Evolutionary conservation across 53 echinoderm and acorn worm species (phyloP).

Genomic region (Actinopyga echinites): DNA sequence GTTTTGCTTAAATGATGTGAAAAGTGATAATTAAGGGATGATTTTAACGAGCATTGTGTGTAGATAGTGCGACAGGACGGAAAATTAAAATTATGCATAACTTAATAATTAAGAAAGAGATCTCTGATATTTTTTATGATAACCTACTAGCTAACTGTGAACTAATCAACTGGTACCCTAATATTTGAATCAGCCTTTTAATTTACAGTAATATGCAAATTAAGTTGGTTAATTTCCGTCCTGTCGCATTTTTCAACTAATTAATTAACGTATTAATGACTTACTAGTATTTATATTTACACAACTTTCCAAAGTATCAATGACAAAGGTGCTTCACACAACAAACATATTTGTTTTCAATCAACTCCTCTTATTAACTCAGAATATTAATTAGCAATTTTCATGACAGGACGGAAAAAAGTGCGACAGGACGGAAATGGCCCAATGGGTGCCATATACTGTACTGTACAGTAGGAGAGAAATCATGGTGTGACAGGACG

Average conservation of each 20-base stretch:
- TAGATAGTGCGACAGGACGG: background rate
- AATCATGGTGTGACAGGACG: background rate
- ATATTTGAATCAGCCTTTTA: background rate
- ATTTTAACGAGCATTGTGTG: background rate
- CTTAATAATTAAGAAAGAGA: background rate
- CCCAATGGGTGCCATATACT: too few species aligned
- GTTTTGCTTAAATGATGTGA: background rate
- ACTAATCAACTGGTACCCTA: background rate
- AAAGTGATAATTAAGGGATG: background rate
- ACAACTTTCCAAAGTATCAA: background rate
- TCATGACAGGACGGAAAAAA: background rate
- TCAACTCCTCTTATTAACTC: background rate
- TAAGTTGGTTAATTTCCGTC: background rate
- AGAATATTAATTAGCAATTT: background rate
- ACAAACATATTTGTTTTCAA: background rate
- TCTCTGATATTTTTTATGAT: background rate
- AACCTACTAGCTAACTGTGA: background rate
- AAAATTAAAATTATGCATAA: background rate
- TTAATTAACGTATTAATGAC: constrained; percentile 4
- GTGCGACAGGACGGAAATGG: background rate
- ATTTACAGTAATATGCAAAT: background rate
- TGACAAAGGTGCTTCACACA: background rate
- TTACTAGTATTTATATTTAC: background rate
- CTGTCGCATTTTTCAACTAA: background rate
- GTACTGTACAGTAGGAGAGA: background rate